Evolutionary conservation across 1,140 invertebrate species (phyloP).

Genomic region (Procambarus clarkii): DNA sequence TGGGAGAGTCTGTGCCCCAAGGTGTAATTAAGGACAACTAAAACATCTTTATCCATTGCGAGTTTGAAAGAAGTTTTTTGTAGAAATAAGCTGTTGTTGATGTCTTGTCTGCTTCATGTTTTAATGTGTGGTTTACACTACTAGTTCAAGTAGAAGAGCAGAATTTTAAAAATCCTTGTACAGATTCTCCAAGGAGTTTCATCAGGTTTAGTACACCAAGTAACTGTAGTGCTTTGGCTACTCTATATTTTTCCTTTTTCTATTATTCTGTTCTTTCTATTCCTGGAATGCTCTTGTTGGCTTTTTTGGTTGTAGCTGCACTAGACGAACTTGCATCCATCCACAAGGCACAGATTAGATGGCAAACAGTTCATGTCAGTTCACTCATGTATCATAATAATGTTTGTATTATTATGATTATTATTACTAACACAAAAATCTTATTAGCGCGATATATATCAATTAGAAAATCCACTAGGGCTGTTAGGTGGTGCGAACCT

Average conservation of each 20-base stretch:
- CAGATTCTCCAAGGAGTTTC: constrained; percentile 36
- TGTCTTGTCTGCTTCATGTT: constrained; percentile 13
- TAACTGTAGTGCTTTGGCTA: constrained; percentile 33
- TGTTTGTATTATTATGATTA: no score
- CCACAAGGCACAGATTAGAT: constrained; percentile 32
- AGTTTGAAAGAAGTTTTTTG: not conserved
- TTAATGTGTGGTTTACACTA: not conserved
- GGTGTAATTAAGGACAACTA: constrained; percentile 3
- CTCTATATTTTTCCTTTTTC: constrained; percentile 20
- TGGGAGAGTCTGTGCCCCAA: constrained; percentile 35
- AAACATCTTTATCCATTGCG: not conserved
- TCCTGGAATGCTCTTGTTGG: constrained; percentile 34
- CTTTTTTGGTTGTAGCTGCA: constrained; percentile 60
- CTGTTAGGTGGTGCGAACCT: no score
- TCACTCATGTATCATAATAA: not conserved
- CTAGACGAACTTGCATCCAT: constrained; percentile 19
- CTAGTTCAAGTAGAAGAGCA: constrained; percentile 6
- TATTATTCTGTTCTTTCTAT: not conserved
- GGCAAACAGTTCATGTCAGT: not conserved
- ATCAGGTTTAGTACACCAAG: constrained; percentile 33
- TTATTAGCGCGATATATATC: no score
- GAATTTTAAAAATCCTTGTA: constrained; percentile 1
- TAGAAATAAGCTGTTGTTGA: not conserved
- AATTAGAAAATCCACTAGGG: no score
- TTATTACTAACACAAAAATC: no score